phyloP scores from a whole-genome alignment of 2,888 invertebrate genomes.

The Hypercompe scribonia region DNA sequence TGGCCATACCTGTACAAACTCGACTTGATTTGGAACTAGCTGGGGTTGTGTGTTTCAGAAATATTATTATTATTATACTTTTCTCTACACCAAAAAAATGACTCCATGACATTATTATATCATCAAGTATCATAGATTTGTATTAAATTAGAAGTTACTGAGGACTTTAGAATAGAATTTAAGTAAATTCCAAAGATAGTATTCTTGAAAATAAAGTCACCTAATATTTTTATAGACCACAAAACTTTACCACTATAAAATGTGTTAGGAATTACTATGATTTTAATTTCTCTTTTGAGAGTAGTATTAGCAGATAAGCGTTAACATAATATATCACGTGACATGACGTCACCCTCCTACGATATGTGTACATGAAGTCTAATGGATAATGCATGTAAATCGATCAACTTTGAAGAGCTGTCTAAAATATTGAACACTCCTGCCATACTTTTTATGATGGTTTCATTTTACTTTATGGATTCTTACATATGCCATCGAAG shows the following conservation, averaged over 20 bases:
- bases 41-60: too few species aligned
- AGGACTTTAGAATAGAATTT: not conserved
- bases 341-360: constrained; percentile 20
- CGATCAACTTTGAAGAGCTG: constrained; percentile 45
- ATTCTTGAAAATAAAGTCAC: too few species aligned
- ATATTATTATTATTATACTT: too few species aligned
- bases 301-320: not conserved
- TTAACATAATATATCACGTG: not conserved
- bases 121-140: not conserved
- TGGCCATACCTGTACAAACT: too few species aligned
- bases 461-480: constrained; percentile 32
- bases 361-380: constrained; percentile 44
- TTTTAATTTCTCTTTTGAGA: not conserved
- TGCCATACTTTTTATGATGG: constrained; percentile 35
- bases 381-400: constrained; percentile 61
- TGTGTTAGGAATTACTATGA: not conserved
- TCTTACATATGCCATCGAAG: constrained; percentile 23
- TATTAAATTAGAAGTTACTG: not conserved
- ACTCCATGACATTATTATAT: too few species aligned
- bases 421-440: constrained; percentile 29
- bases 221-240: too few species aligned
- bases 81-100: too few species aligned
- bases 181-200: too few species aligned
- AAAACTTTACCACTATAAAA: too few species aligned
- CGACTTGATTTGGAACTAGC: too few species aligned